Evolutionary conservation across 2,888 invertebrate species (phyloP).

Genomic region (Cremastobaeus sp.): DNA sequence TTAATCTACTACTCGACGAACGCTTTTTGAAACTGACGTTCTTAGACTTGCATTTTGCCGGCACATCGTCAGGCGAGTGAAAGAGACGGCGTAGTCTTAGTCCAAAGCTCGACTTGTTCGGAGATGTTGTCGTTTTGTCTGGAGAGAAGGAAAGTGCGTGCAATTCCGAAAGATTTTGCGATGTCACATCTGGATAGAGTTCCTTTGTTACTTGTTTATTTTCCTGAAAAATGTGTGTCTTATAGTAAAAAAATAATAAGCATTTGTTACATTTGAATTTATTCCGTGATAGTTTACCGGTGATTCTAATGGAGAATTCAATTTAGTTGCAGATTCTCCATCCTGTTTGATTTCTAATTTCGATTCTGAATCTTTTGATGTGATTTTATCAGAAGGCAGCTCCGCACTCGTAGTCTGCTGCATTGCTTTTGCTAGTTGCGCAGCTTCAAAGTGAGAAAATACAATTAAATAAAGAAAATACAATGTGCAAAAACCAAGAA

Average conservation of each 20-base stretch:
- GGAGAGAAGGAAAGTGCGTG: too few species aligned
- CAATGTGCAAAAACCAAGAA: neutral
- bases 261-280: too few species aligned
- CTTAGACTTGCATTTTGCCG: neutral
- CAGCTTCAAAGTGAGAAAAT: too few species aligned
- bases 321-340: too few species aligned
- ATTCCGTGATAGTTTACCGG: too few species aligned
- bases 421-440: too few species aligned
- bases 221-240: too few species aligned
- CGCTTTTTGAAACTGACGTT: conserved; percentile 10
- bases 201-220: too few species aligned
- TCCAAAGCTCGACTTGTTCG: conserved; percentile 7
- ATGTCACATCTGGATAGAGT: conserved; percentile 10
- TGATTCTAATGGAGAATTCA: too few species aligned
- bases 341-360: neutral
- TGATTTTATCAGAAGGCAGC: too few species aligned
- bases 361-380: neutral
- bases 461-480: neutral
- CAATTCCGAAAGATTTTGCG: conserved; percentile 1
- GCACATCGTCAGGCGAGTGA: conserved; percentile 3
- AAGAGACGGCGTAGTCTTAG: conserved; percentile 27
- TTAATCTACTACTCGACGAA: conserved; percentile 8
- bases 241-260: too few species aligned
- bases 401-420: too few species aligned
- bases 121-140: conserved; percentile 3